A percentile compares a stretch with the other conserved stretches of the same genome.
Conservation (phyloP, 53 echinoderm and acorn worm genomes). For the Mesocentrotus franciscanus region DNA sequence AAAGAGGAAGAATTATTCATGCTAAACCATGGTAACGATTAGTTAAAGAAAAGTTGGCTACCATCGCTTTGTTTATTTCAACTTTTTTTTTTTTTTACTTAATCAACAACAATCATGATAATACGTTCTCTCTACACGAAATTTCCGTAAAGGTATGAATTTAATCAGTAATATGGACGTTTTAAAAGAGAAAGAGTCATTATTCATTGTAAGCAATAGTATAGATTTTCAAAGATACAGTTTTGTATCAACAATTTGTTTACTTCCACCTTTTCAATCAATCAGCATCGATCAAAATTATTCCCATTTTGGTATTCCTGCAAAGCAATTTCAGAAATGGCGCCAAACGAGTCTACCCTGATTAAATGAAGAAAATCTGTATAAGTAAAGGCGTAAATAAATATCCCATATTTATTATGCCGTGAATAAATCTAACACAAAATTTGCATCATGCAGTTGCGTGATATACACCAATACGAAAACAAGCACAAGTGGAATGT, state of each 20-base stretch:
- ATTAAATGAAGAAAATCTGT: neutral
- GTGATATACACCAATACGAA: neutral
- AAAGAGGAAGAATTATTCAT: too few species aligned
- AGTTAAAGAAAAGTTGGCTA: too few species aligned
- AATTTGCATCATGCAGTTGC: neutral
- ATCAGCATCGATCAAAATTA: neutral
- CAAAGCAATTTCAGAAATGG: neutral
- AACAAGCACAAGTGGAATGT: neutral
- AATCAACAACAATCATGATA: too few species aligned
- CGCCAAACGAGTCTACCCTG: neutral
- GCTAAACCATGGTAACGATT: too few species aligned
- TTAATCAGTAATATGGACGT: too few species aligned
- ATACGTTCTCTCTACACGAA: too few species aligned
- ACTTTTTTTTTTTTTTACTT: too few species aligned
- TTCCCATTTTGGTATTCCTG: neutral
- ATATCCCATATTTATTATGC: too few species aligned
- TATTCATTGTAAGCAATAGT: neutral
- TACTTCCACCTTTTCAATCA: neutral
- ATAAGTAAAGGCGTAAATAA: neutral
- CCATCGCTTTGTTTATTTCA: too few species aligned
- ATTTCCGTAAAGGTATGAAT: too few species aligned
- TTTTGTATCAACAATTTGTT: neutral
- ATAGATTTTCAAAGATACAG: neutral
- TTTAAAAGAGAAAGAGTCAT: too few species aligned
- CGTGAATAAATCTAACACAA: too few species aligned